A percentile compares a stretch with the other conserved stretches of the same genome.
Evolutionary conservation across 2,888 invertebrate genomes (phyloP).

Genomic region (Drosophila quinaria): DNA sequence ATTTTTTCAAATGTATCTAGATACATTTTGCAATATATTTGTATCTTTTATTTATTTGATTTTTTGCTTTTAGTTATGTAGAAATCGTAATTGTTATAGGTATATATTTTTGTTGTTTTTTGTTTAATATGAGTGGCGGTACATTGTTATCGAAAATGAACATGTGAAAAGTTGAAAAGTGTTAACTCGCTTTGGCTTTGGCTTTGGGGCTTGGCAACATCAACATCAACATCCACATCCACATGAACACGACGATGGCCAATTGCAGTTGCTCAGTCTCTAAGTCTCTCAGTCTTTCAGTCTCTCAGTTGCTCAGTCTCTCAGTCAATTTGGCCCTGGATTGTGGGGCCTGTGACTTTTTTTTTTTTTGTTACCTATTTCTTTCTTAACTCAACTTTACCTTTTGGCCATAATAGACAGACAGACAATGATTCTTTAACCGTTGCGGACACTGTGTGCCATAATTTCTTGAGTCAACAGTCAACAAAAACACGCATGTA

Average conservation of each 20-base stretch:
- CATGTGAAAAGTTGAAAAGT: constrained; percentile 28
- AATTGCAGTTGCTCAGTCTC: constrained; percentile 6
- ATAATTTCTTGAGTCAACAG: constrained; percentile 40
- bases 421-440: constrained; percentile 74
- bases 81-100: constrained; percentile 13
- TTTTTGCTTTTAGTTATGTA: constrained; percentile 6
- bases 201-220: constrained; percentile 13
- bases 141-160: constrained; percentile 13
- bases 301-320: no score
- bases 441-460: constrained; percentile 25
- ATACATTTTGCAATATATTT: constrained; percentile 9
- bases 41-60: background rate
- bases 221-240: background rate
- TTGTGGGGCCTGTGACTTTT: constrained; percentile 18
- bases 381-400: background rate
- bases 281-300: no score
- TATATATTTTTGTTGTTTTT: no score
- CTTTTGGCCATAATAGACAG: constrained; percentile 26
- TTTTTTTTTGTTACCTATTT: background rate
- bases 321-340: constrained; percentile 9
- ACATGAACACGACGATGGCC: constrained; percentile 10
- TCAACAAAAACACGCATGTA: background rate
- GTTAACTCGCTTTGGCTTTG: constrained; percentile 11
- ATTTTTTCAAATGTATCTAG: constrained; percentile 12
- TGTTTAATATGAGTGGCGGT: constrained; percentile 5